Evolutionary conservation across 1,140 invertebrate genomes (phyloP), one percentile per base, ranked within the genome.

Genomic region (Drosophila virilis): DNA sequence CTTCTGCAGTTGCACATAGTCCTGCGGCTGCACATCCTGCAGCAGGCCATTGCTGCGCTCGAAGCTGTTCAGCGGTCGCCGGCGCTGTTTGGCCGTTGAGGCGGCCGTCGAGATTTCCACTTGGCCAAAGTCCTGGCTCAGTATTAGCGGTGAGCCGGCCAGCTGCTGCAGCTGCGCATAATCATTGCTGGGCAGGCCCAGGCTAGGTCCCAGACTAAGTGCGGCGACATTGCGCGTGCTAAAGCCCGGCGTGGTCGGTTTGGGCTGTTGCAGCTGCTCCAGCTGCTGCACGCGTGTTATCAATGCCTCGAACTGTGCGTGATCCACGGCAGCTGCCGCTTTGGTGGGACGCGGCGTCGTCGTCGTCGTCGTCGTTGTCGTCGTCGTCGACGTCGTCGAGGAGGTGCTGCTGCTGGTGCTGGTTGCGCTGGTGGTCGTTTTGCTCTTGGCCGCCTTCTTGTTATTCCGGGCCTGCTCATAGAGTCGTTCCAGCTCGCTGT

Each of bases 1-100:
- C 77, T 92, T 92, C 54, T 91, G 90, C 42, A 92, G 50, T 60
- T 92, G 91, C 35, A 91, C 86, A 42, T 91, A 91, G 48, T 91
- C 90, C 33, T 91, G 91, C 0, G 90, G 90, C 17, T 86, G 86
- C 6, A 91, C 90, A 7, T 91, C 83, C 6, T 77, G 77, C 28
- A 82, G 52, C 13, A 89, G 78, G 0, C 85, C 86, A 10, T 91
- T 91, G 32, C 78, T 91, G 0, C 85, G 50, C 62, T 91, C 90
- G 6, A 90, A 85, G 17, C 61, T 52, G 37, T 50, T 84, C 8
- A 77, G 9, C 0, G 77, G 84, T 1, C 70, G 52, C 50, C 55
- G 68, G 1, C 50, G 68, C 48, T 83, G 84, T 42, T 88, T 91
- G 2, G 74, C 52, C 0, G 83, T 84, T 2, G 86, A 75, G 0